These are phyloP conservation scores for Philotrypesis tridentata DNA, from an alignment of 1,140 invertebrate genomes.

Conservation along the genomic window DNA sequence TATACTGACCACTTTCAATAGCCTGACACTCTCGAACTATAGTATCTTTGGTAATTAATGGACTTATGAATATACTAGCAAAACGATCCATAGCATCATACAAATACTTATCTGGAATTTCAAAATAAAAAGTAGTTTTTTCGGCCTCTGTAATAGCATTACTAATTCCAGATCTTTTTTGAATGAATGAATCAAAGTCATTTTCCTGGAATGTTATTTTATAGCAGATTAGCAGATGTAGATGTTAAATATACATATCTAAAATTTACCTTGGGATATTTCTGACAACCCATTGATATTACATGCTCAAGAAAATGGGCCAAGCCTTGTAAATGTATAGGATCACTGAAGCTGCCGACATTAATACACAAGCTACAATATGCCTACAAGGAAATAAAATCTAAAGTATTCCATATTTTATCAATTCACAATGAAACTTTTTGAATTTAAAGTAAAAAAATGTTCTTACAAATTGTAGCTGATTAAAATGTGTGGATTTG, in stretches of 20 bases:
- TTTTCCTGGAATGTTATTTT: conserved; percentile 78
- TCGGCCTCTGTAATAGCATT: conserved; percentile 91
- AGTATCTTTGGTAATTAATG: conserved; percentile 86
- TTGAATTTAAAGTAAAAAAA: too few relatives aligned
- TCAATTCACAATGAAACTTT: too few relatives aligned
- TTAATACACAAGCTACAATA: conserved; percentile 82
- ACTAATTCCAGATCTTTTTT: conserved; percentile 84
- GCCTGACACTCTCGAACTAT: conserved; percentile 93
- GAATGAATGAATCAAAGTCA: conserved; percentile 87
- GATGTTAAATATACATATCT: too few relatives aligned
- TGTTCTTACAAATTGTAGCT: too few relatives aligned
- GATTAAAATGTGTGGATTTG: too few relatives aligned
- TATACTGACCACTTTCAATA: conserved; percentile 85
- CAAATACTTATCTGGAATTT: conserved; percentile 86
- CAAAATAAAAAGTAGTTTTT: conserved; percentile 90
- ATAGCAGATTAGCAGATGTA: too few relatives aligned
- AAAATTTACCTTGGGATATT: conserved; percentile 85
- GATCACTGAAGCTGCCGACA: conserved; percentile 83
- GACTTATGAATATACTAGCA: too few relatives aligned
- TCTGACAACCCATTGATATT: conserved; percentile 94
- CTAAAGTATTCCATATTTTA: too few relatives aligned
- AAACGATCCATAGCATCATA: conserved; percentile 69
- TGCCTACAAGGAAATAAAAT: conserved; percentile 71
- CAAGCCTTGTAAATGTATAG: conserved; percentile 85
- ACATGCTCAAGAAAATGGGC: conserved; percentile 97